phyloP scores from a whole-genome alignment of 1,140 invertebrate genomes.

The Sycophila sp. region DNA sequence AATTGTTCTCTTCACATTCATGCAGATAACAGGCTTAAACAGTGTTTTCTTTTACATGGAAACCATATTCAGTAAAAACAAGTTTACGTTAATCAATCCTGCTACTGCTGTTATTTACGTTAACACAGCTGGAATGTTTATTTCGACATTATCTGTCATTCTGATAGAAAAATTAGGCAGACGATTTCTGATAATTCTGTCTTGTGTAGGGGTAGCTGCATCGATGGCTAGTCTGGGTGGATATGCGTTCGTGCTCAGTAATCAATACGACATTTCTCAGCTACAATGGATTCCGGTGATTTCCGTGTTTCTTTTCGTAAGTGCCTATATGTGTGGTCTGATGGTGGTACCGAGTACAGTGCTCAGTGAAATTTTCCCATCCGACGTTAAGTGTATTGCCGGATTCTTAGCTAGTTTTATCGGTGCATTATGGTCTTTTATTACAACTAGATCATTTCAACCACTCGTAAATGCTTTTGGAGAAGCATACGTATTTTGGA shows the following conservation, averaged over 20 bases:
- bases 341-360: slow-evolving; percentile 77
- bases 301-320: slow-evolving; percentile 31
- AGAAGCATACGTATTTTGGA: slow-evolving; percentile 38
- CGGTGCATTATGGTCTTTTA: slow-evolving; percentile 76
- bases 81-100: slow-evolving; percentile 61
- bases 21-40: slow-evolving; percentile 80
- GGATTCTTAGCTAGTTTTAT: slow-evolving; percentile 75
- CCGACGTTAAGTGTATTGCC: slow-evolving; percentile 74
- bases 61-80: slow-evolving; percentile 74
- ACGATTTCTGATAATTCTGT: slow-evolving; percentile 73
- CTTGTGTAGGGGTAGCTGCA: slow-evolving; percentile 67
- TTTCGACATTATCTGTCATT: slow-evolving; percentile 60
- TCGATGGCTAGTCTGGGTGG: slow-evolving; percentile 68
- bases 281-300: slow-evolving; percentile 44
- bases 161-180: slow-evolving; percentile 78
- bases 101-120: slow-evolving; percentile 72
- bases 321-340: slow-evolving; percentile 65
- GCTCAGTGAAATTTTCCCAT: slow-evolving; percentile 78
- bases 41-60: slow-evolving; percentile 79
- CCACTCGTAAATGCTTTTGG: slow-evolving; percentile 70
- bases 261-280: slow-evolving; percentile 54
- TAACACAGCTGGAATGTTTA: slow-evolving; percentile 72
- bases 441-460: slow-evolving; percentile 78
- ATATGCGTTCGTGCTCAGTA: slow-evolving; percentile 71
- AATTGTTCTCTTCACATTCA: slow-evolving; percentile 75